These are phyloP conservation scores for Todiramphus saurophagus DNA, from an alignment of 2,113 vertebrate genomes.

Conservation along the genomic window DNA sequence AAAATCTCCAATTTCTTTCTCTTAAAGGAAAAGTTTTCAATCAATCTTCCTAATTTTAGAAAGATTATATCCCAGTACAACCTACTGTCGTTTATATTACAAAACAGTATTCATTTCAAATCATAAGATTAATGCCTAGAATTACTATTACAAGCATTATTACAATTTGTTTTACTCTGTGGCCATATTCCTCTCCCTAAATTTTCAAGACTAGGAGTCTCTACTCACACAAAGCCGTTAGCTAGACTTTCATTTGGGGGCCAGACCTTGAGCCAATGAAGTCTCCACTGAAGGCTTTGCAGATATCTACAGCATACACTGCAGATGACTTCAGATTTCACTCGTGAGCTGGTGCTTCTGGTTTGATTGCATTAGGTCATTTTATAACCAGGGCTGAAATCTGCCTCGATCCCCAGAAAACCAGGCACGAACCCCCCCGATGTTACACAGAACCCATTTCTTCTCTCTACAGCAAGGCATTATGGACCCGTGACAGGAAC, in stretches of 20 bases:
- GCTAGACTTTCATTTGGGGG: neutral
- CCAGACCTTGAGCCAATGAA: neutral
- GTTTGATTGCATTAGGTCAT: neutral
- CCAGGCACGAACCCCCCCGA: neutral
- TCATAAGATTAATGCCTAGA: neutral
- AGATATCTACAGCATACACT: neutral
- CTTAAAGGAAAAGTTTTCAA: neutral
- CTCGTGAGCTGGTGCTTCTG: neutral
- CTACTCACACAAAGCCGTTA: neutral
- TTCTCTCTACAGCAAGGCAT: neutral
- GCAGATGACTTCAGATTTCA: neutral
- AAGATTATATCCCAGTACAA: neutral
- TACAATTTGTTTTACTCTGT: neutral
- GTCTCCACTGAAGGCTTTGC: neutral
- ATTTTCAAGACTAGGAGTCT: neutral
- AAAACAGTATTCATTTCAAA: neutral
- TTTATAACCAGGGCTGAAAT: neutral
- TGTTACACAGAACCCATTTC: neutral
- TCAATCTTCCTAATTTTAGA: neutral
- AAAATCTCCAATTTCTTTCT: neutral
- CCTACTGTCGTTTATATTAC: neutral
- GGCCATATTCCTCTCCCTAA: neutral
- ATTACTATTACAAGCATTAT: neutral
- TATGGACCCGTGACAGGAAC: neutral
- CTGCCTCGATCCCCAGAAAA: neutral